phyloP scores from a whole-genome alignment of 2,113 vertebrate genomes.

The Ciconia maguari region DNA sequence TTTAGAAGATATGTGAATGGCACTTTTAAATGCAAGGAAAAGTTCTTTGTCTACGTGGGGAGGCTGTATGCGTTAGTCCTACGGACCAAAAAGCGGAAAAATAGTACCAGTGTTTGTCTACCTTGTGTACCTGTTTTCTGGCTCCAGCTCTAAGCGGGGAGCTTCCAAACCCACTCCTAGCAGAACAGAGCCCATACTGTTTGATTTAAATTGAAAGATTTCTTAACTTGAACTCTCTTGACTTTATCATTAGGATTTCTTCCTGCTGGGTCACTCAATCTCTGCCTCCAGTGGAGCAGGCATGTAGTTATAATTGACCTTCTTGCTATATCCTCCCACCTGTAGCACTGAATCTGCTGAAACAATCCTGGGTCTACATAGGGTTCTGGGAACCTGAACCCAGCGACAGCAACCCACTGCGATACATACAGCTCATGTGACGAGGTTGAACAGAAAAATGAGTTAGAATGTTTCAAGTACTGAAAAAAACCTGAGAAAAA shows the following conservation, averaged over 20 bases:
- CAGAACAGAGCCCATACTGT: neutral
- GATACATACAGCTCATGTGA: neutral
- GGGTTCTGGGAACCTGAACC: neutral
- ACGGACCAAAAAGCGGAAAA: neutral
- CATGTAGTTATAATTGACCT: neutral
- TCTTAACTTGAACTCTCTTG: neutral
- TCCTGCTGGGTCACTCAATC: neutral
- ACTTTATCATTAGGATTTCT: neutral
- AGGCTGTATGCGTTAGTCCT: neutral
- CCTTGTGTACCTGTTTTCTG: neutral
- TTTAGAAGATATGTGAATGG: neutral
- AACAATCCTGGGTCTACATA: neutral
- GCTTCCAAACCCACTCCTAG: neutral
- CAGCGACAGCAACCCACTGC: neutral
- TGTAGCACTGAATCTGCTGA: neutral
- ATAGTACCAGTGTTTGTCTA: neutral
- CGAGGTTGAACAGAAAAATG: neutral
- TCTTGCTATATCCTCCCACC: neutral
- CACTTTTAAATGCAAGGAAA: neutral
- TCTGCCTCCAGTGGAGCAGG: neutral
- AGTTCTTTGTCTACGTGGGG: neutral
- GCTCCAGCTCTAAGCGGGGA: neutral
- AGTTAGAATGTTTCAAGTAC: neutral
- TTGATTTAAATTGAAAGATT: conserved; percentile 17
- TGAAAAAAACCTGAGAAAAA: neutral